phyloP scores from a whole-genome alignment of 2,888 invertebrate species.

The Coleophora deauratella region DNA sequence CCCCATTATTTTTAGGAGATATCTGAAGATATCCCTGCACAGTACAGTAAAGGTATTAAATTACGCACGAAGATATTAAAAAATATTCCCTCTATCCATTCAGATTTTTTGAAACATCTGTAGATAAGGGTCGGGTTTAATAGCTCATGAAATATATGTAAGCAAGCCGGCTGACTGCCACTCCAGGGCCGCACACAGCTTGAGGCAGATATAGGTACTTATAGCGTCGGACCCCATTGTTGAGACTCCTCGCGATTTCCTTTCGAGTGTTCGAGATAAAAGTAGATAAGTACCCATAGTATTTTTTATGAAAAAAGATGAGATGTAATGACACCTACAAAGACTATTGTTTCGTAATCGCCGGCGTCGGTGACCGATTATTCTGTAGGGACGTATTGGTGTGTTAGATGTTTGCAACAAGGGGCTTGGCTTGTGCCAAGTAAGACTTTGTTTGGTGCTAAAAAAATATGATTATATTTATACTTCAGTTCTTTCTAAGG shows the following conservation, averaged over 20 bases:
- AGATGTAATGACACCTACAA: conserved; percentile 16
- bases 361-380: not conserved
- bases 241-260: conserved; percentile 47
- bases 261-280: conserved; percentile 41
- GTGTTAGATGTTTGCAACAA: too few species aligned
- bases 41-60: not conserved
- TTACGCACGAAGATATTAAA: not conserved
- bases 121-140: conserved; percentile 58
- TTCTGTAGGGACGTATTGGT: too few species aligned
- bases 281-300: conserved; percentile 26
- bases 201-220: conserved; percentile 30
- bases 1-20: too few species aligned
- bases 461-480: too few species aligned
- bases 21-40: too few species aligned
- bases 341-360: conserved; percentile 10
- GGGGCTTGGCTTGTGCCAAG: too few species aligned
- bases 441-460: too few species aligned
- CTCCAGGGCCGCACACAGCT: conserved; percentile 36
- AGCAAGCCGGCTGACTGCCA: conserved; percentile 52
- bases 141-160: conserved; percentile 74
- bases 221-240: conserved; percentile 49
- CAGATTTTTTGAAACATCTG: conserved; percentile 17
- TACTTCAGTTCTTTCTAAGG: too few species aligned
- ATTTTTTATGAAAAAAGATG: conserved; percentile 32
- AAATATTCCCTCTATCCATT: not conserved